phyloP scores from a whole-genome alignment of 2,888 invertebrate species.

The Creontiades dilutus region DNA sequence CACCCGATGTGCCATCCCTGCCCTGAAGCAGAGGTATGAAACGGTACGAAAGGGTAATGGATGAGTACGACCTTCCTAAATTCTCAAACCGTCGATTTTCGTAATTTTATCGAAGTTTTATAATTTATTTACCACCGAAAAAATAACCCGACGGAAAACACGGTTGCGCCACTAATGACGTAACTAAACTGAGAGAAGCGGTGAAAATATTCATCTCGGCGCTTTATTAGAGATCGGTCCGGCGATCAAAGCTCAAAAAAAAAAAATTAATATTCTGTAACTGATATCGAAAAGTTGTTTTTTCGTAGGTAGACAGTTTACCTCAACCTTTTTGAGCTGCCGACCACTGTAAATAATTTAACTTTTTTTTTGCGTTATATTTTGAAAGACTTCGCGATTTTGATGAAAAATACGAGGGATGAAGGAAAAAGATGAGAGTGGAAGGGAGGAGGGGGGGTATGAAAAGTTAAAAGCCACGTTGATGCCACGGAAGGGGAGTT shows the following conservation, averaged over 20 bases:
- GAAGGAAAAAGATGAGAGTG: not conserved
- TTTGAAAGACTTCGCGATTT: not conserved
- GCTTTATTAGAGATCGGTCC: not conserved
- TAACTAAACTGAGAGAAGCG: not conserved
- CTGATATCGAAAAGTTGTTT: conserved; percentile 24
- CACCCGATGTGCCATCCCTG: no score
- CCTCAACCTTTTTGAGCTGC: not conserved
- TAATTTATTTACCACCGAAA: no score
- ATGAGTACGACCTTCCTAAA: no score
- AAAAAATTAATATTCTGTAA: conserved; percentile 33
- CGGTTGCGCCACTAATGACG: no score
- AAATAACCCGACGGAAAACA: no score
- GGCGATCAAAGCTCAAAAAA: conserved; percentile 11
- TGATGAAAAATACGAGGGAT: not conserved
- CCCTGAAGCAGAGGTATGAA: no score
- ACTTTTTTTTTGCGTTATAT: not conserved
- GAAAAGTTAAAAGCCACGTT: no score
- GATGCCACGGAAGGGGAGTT: no score
- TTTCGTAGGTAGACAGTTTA: not conserved
- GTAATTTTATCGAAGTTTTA: no score
- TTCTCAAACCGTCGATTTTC: no score
- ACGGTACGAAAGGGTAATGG: no score
- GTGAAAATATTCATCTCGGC: not conserved
- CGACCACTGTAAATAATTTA: not conserved
- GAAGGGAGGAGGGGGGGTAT: not conserved